Base-by-base conservation (phyloP, 1,140 invertebrate species). In the Pseudomyrmex sp. region DNA sequence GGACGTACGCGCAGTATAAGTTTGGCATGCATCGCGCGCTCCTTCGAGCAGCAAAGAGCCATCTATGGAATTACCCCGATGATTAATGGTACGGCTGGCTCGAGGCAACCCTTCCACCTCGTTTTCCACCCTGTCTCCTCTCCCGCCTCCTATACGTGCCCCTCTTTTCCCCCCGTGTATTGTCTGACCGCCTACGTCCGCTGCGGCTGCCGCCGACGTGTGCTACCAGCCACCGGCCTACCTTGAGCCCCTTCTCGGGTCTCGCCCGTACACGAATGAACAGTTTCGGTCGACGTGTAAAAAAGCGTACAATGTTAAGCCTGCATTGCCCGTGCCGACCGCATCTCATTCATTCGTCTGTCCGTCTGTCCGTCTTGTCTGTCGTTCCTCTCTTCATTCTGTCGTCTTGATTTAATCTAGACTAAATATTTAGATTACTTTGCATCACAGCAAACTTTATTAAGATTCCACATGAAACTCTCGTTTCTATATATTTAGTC, bases 11-110 rank as follows among this genome's bases (percentile, higher is more conserved):
- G 89, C 92, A 87, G 88, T 35, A 35, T 85, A 90, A 92, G 92
- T 91, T 93, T 91, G 93, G 92, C 92, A 93, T 93, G 92, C 92
- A 94, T 92, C 89, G 85, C 89, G 91, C 92, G 89, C 88, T 92
- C 91, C 91, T 93, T 72, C 65, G 79, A 89, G 91, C 91, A 92
- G 91, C 90, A 90, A 89, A 88, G 88, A 91, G 89, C 91, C 92
- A 92, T 93, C 92, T 92, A 93, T 88, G 92, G 91, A 92, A 93
- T 93, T 92, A 90, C 84, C 90, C 85, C 79, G 89, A 93, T 92
- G 91, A 92, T 92, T 93, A 92, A 93, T 93, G 92, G 90, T 77
- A 85, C 85, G 87, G 83, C 82, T 79, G 87, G 85, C 85, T 85
- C 77, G 65, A 65, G 87, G 87, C 87, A 89, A 35, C 89, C 85